phyloP scores from a whole-genome alignment of 2,113 vertebrate species.

The Forbesichthys papilliferus region DNA sequence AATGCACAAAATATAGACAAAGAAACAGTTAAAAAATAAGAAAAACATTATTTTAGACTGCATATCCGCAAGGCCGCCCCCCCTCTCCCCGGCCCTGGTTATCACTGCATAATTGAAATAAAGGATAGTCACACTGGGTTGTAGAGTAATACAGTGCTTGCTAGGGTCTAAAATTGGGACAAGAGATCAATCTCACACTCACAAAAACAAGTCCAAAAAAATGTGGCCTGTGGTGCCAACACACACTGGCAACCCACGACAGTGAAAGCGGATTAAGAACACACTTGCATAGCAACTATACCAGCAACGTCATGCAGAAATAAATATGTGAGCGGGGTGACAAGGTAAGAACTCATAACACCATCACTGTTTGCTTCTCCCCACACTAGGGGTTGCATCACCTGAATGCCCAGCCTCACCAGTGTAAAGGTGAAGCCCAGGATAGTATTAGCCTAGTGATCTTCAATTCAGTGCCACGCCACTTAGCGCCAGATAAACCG shows the following conservation, averaged over 20 bases:
- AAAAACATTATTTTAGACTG: slow-evolving; percentile 1
- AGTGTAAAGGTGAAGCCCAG: too few species aligned
- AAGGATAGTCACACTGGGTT: slow-evolving; percentile 19
- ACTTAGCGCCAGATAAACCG: too few species aligned
- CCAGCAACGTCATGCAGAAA: slow-evolving; percentile 61
- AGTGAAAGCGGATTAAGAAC: slow-evolving; percentile 45
- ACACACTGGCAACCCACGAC: slow-evolving; percentile 49
- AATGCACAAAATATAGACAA: too few species aligned
- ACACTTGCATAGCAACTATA: slow-evolving; percentile 32
- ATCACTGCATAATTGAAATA: slow-evolving; percentile 10
- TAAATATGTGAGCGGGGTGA: slow-evolving; percentile 25
- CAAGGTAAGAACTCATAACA: neutral
- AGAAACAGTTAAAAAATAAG: too few species aligned
- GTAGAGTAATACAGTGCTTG: slow-evolving; percentile 27
- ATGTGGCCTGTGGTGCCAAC: slow-evolving; percentile 43
- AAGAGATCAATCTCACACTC: slow-evolving; percentile 14
- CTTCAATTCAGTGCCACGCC: too few species aligned
- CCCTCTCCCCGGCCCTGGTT: neutral
- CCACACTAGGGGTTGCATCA: neutral
- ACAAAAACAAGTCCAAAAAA: slow-evolving; percentile 33
- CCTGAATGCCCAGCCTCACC: too few species aligned
- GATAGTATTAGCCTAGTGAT: too few species aligned
- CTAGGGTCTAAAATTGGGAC: slow-evolving; percentile 41
- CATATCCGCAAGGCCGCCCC: slow-evolving; percentile 9
- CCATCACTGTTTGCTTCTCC: neutral